Evolutionary conservation across 2,888 invertebrate species (phyloP).

Genomic region (Conistra vaccinii): DNA sequence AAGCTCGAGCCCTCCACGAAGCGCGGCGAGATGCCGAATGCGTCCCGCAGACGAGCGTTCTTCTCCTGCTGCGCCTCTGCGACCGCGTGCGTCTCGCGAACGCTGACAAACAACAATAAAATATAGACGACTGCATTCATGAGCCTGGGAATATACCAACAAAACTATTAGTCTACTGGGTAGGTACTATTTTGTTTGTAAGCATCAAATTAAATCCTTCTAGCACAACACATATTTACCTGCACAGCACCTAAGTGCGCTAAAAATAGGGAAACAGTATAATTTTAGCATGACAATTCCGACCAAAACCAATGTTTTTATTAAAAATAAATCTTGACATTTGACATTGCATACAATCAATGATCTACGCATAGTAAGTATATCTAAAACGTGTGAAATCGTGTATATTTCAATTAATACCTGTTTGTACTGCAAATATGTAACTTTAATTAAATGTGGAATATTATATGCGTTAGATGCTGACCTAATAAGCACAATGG

Average conservation of each 20-base stretch:
- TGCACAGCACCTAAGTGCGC: constrained; percentile 88
- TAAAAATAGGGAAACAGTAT: constrained; percentile 87
- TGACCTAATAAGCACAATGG: constrained; percentile 66
- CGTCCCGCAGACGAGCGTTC: constrained; percentile 97
- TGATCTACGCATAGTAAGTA: constrained; percentile 61
- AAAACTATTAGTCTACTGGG: constrained; percentile 31
- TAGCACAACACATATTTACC: constrained; percentile 85
- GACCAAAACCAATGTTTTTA: constrained; percentile 40
- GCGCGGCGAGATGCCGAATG: constrained; percentile 98
- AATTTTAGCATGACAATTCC: constrained; percentile 69
- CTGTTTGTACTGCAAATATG: constrained; percentile 63
- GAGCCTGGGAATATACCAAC: constrained; percentile 14
- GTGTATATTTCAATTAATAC: constrained; percentile 68
- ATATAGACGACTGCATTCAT: constrained; percentile 31
- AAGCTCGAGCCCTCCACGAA: constrained; percentile 98
- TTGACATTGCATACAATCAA: constrained; percentile 58
- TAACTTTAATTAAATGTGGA: constrained; percentile 71
- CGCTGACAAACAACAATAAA: constrained; percentile 89
- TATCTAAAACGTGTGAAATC: constrained; percentile 60
- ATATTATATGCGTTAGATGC: constrained; percentile 56
- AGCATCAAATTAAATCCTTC: constrained; percentile 54
- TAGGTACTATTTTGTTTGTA: constrained; percentile 29
- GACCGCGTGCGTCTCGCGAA: constrained; percentile 98
- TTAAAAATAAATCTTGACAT: constrained; percentile 45
- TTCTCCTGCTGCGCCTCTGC: constrained; percentile 99